Percentiles rank a stretch among this genome's conserved stretches.
Evolutionary conservation across 2,113 vertebrate species (phyloP).

Genomic region (Trematocara macrostoma): DNA sequence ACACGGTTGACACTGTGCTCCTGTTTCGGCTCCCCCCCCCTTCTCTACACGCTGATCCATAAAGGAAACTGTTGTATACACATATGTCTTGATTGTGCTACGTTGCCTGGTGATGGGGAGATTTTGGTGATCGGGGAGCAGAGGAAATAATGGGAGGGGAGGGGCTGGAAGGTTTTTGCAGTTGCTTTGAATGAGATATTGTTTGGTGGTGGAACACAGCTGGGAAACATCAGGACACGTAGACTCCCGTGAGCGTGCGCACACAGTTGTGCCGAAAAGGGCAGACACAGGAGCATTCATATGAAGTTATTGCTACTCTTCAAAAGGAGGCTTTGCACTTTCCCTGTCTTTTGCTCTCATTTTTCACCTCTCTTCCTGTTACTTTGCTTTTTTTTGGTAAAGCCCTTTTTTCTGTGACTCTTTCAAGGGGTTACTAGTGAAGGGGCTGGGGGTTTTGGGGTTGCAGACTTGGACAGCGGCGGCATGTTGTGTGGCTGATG

Average conservation of each 20-base stretch:
- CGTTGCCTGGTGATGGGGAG: conserved; percentile 66
- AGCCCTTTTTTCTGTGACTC: not conserved
- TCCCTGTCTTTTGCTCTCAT: not conserved
- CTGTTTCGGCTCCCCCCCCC: conserved; percentile 1
- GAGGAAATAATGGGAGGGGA: conserved; percentile 48
- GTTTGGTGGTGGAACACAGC: conserved; percentile 74
- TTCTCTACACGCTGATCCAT: conserved; percentile 49
- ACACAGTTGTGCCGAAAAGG: conserved; percentile 1
- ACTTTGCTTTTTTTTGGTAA: not conserved
- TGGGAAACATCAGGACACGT: conserved; percentile 76
- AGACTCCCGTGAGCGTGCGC: conserved; percentile 24
- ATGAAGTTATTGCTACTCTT: conserved; percentile 29
- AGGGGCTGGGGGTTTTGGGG: conserved; percentile 2
- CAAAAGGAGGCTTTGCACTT: not conserved
- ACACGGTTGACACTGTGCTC: conserved; percentile 41
- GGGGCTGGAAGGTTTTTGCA: conserved; percentile 30
- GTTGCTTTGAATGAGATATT: conserved; percentile 77
- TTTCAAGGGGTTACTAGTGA: not conserved
- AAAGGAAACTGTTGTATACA: conserved; percentile 70
- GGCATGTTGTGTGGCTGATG: conserved; percentile 55
- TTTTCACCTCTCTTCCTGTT: conserved; percentile 3
- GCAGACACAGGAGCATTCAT: conserved; percentile 22
- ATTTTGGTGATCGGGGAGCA: conserved; percentile 34
- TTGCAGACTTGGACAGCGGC: conserved; percentile 32
- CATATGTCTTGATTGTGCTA: conserved; percentile 68